Conservation (phyloP, 1,140 invertebrate genomes). For the Lasioglossum baleicum region DNA sequence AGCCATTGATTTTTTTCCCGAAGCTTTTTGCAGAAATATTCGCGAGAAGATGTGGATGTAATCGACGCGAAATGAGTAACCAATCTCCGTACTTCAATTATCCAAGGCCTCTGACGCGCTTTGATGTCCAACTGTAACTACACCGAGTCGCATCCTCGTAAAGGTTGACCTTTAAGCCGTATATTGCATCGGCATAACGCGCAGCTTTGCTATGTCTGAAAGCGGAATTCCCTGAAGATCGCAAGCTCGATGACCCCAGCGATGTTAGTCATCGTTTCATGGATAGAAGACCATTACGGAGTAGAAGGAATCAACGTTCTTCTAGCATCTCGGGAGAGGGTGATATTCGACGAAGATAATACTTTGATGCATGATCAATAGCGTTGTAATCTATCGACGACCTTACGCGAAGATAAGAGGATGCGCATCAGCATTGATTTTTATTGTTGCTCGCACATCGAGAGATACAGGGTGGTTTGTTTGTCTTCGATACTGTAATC, state of each 20-base stretch:
- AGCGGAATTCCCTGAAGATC: neutral
- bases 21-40: neutral
- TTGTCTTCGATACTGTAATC: neutral
- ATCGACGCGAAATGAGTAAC: neutral
- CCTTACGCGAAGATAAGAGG: neutral
- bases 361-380: neutral
- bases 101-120: neutral
- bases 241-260: slow-evolving; percentile 13
- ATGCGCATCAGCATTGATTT: neutral
- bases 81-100: neutral
- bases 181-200: neutral
- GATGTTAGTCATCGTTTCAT: neutral
- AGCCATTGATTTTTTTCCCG: too few relatives aligned
- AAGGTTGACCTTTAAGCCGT: neutral
- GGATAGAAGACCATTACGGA: neutral
- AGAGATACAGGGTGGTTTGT: neutral
- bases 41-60: neutral
- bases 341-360: neutral
- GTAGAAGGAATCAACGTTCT: neutral
- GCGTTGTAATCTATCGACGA: neutral
- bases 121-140: neutral
- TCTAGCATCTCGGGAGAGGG: too few relatives aligned
- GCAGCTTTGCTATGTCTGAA: accelerated
- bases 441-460: too few relatives aligned
- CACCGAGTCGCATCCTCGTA: too few relatives aligned